A percentile compares a stretch with the other conserved stretches of the same genome.
Conservation (phyloP, 2,113 vertebrate species). For the Dicentrarchus labrax region DNA sequence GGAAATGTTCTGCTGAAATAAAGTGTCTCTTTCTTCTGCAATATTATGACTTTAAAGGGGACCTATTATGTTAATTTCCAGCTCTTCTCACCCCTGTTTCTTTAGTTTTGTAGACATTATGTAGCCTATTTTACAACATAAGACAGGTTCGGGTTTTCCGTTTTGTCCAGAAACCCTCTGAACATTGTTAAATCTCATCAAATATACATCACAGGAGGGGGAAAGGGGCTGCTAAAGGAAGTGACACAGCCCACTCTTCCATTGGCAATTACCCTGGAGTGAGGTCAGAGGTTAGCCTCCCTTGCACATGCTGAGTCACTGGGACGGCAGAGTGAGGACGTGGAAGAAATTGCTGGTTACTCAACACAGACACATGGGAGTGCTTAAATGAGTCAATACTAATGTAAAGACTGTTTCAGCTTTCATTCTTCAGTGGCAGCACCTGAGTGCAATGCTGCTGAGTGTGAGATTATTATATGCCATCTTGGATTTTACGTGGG, state of each 20-base stretch:
- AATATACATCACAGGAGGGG: background rate
- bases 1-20: slow-evolving; percentile 6
- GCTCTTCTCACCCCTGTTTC: no score
- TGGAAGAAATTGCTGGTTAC: background rate
- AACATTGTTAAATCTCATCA: background rate
- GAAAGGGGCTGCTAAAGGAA: no score
- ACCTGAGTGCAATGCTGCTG: background rate
- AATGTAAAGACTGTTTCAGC: background rate
- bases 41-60: no score
- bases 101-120: no score
- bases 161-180: no score
- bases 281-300: background rate
- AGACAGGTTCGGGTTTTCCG: background rate
- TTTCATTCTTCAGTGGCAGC: background rate
- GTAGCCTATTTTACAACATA: no score
- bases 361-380: background rate
- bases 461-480: background rate
- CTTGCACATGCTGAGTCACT: background rate
- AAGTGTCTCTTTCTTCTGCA: background rate
- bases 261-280: background rate
- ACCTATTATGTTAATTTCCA: no score
- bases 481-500: background rate
- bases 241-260: background rate
- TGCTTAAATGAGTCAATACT: background rate
- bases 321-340: background rate